Evolutionary conservation across 2,888 invertebrate species (phyloP).

Genomic region (Ornithoptera priamus): DNA sequence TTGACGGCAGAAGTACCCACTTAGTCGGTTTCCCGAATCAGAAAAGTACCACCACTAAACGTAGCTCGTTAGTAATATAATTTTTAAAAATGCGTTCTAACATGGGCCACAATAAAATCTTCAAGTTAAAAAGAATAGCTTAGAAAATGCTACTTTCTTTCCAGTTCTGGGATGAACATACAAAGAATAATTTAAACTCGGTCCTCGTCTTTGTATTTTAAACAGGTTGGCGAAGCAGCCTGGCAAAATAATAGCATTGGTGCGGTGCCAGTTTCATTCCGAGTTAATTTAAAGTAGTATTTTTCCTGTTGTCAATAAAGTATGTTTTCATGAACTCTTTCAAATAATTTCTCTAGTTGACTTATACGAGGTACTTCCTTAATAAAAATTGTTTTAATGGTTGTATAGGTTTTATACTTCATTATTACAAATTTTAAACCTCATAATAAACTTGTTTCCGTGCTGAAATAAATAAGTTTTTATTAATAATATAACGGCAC

Average conservation of each 20-base stretch:
- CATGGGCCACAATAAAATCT: not conserved
- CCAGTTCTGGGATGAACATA: constrained; percentile 19
- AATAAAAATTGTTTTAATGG: not conserved
- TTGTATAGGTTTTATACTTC: not conserved
- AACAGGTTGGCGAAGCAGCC: constrained; percentile 22
- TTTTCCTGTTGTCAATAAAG: constrained; percentile 24
- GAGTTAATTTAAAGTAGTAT: constrained; percentile 23
- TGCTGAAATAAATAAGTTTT: too few relatives aligned
- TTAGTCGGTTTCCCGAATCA: too few relatives aligned
- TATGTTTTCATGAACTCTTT: constrained; percentile 13
- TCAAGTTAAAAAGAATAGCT: constrained; percentile 13
- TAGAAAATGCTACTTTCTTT: constrained; percentile 21
- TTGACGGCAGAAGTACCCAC: too few relatives aligned
- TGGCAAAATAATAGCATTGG: constrained; percentile 26
- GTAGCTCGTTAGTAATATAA: not conserved
- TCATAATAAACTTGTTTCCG: not conserved
- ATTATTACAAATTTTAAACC: not conserved
- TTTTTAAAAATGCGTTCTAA: not conserved
- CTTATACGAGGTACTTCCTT: not conserved
- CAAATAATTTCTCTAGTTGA: constrained; percentile 1
- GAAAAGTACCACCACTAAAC: too few relatives aligned
- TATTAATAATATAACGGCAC: too few relatives aligned
- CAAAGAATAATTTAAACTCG: constrained; percentile 24
- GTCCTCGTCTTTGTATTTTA: constrained; percentile 26
- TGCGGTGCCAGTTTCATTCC: constrained; percentile 26